A percentile compares a stretch with the other conserved stretches of the same genome.
Evolutionary conservation across 2,113 vertebrate genomes (phyloP).

Genomic region (Paraplagusia blochii): DNA sequence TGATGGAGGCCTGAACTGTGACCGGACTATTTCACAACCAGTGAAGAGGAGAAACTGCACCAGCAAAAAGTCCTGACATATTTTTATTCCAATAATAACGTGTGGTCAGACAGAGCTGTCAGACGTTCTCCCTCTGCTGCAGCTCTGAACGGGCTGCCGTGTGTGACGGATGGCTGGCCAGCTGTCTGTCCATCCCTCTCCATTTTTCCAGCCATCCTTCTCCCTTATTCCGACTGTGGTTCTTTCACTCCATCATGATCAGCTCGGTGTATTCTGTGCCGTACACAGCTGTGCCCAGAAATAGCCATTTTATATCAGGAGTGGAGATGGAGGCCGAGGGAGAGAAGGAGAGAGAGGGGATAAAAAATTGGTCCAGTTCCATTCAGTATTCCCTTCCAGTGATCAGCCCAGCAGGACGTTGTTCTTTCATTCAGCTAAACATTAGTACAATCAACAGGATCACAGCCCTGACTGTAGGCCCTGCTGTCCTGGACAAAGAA

Average conservation of each 20-base stretch:
- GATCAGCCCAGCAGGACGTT: slow-evolving; percentile 27
- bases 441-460: slow-evolving; percentile 40
- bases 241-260: slow-evolving; percentile 34
- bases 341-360: slow-evolving; percentile 21
- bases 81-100: slow-evolving; percentile 15
- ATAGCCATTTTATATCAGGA: slow-evolving; percentile 66
- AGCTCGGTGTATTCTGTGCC: slow-evolving; percentile 35
- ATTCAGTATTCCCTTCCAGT: slow-evolving; percentile 51
- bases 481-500: slow-evolving; percentile 18
- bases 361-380: slow-evolving; percentile 42
- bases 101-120: slow-evolving; percentile 11
- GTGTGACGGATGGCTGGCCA: slow-evolving; percentile 17
- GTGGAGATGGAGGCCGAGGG: slow-evolving; percentile 13
- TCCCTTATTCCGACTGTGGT: slow-evolving; percentile 10
- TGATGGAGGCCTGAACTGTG: neutral
- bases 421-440: slow-evolving; percentile 48
- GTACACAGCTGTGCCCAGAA: slow-evolving; percentile 67
- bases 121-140: slow-evolving; percentile 4
- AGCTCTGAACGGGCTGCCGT: slow-evolving; percentile 10
- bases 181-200: slow-evolving; percentile 29
- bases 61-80: slow-evolving; percentile 21
- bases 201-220: slow-evolving; percentile 12
- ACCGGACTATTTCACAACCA: slow-evolving; percentile 27
- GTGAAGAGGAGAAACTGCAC: neutral
- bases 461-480: slow-evolving; percentile 22